A percentile compares a stretch with the other conserved stretches of the same genome.
Conservation (phyloP, 2,888 invertebrate species). For the Spilarctia lutea region DNA sequence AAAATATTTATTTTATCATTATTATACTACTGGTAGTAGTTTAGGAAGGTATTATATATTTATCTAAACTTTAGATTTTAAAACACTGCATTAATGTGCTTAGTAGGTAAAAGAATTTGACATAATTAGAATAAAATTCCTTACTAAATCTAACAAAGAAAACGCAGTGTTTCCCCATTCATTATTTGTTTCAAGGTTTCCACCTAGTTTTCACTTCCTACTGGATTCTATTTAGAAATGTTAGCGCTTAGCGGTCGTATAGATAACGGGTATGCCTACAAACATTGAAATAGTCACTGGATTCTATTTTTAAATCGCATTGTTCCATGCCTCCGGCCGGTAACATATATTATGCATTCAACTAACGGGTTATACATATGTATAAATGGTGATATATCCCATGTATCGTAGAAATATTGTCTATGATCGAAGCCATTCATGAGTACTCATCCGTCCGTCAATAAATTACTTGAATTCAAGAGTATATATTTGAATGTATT, state of each 20-base stretch:
- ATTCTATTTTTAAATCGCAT: slow-evolving; percentile 55
- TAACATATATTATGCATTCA: slow-evolving; percentile 36
- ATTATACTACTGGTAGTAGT: background rate
- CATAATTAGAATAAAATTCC: background rate
- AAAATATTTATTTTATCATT: background rate
- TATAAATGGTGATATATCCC: background rate
- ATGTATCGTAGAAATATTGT: background rate
- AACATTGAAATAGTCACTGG: slow-evolving; percentile 30
- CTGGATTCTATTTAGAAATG: slow-evolving; percentile 31
- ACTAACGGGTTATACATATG: slow-evolving; percentile 41
- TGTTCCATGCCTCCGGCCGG: slow-evolving; percentile 47
- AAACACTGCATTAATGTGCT: background rate
- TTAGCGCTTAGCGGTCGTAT: slow-evolving; percentile 17
- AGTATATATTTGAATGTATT: too few relatives aligned
- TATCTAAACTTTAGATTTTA: background rate
- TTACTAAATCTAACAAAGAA: slow-evolving; percentile 7
- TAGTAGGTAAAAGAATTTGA: background rate
- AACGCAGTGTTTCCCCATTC: slow-evolving; percentile 13
- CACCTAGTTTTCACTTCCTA: slow-evolving; percentile 30
- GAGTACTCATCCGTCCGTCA: background rate
- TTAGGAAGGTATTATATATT: background rate
- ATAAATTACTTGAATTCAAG: background rate
- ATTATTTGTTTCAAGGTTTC: slow-evolving; percentile 30
- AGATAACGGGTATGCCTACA: slow-evolving; percentile 37
- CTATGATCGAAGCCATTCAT: background rate